A percentile compares a stretch with the other conserved stretches of the same genome.
phyloP scores from a whole-genome alignment of 2,113 vertebrate genomes.

The Amblyopsis rosae region DNA sequence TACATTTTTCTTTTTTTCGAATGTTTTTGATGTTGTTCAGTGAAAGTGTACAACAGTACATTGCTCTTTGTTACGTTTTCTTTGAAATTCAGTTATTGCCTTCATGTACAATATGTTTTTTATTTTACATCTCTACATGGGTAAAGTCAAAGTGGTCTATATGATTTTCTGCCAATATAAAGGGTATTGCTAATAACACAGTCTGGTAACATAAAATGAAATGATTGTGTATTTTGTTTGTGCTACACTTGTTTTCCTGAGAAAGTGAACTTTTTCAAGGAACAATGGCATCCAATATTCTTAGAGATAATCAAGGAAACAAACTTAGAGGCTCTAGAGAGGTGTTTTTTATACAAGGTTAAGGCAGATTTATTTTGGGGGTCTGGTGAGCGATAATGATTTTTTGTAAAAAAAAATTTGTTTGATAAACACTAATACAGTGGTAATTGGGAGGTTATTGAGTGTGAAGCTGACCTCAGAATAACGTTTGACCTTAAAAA shows the following conservation, averaged over 20 bases:
- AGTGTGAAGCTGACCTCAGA: no score
- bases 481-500: no score
- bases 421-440: no score
- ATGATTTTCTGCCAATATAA: no score
- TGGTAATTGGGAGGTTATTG: no score
- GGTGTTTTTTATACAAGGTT: neutral
- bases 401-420: no score
- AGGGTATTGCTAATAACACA: no score
- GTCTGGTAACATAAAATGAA: no score
- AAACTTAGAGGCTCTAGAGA: neutral
- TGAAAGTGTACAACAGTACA: neutral
- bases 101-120: neutral
- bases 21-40: no score
- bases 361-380: neutral
- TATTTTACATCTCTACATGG: neutral
- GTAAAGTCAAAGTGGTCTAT: no score
- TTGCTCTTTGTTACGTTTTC: neutral
- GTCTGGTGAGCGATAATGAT: neutral
- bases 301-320: neutral
- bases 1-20: no score
- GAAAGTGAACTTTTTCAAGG: neutral
- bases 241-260: neutral
- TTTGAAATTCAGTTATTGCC: conserved; percentile 1
- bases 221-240: neutral
- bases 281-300: neutral